Evolutionary conservation across 2,888 invertebrate genomes (phyloP).

Genomic region (Conistra vaccinii): DNA sequence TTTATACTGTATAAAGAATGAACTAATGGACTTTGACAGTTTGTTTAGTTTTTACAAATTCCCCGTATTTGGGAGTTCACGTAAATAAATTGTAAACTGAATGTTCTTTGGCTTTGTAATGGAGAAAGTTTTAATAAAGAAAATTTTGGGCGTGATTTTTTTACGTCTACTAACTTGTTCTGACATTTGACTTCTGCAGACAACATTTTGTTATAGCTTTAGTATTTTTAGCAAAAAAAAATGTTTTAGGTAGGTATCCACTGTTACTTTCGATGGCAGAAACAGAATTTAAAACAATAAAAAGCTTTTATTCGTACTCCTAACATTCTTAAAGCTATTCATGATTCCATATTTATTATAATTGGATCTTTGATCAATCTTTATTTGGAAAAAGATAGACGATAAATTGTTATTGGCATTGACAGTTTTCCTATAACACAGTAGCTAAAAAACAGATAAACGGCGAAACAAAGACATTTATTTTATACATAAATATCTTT

Average conservation of each 20-base stretch:
- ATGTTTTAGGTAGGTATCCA: constrained; percentile 18
- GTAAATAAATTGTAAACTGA: constrained; percentile 57
- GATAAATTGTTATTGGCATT: constrained; percentile 17
- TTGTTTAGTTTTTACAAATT: constrained; percentile 67
- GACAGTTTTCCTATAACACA: constrained; percentile 21
- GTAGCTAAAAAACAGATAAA: constrained; percentile 22
- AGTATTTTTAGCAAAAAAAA: not conserved
- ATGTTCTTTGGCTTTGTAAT: constrained; percentile 51
- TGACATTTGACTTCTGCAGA: constrained; percentile 43
- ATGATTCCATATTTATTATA: not conserved
- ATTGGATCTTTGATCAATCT: not conserved
- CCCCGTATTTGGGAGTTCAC: constrained; percentile 50
- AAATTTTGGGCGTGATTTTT: constrained; percentile 38
- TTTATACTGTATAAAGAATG: constrained; percentile 71
- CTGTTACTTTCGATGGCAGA: not conserved
- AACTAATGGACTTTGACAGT: constrained; percentile 72
- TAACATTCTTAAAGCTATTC: not conserved
- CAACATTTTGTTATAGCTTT: not conserved
- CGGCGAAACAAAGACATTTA: constrained; percentile 30
- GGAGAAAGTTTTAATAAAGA: constrained; percentile 56
- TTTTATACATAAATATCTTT: constrained; percentile 21
- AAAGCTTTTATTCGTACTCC: not conserved
- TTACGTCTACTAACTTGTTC: constrained; percentile 39
- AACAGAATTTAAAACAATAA: not conserved
- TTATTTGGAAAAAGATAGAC: constrained; percentile 15